phyloP scores from a whole-genome alignment of 2,113 vertebrate genomes.

The Taxidea taxus region DNA sequence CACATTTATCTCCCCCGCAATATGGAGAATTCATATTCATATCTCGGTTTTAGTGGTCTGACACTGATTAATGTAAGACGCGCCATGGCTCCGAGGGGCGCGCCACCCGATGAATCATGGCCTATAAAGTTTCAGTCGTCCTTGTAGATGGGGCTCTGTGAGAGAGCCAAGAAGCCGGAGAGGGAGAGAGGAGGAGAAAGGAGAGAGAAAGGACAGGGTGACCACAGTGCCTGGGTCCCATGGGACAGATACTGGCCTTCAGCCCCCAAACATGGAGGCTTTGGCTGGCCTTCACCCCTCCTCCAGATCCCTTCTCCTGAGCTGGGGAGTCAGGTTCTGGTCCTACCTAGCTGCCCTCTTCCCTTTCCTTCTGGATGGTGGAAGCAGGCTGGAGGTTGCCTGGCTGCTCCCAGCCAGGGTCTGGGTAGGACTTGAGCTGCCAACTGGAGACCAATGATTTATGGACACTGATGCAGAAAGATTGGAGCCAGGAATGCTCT shows the following conservation, averaged over 20 bases:
- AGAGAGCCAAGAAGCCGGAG: background rate
- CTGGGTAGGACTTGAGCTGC: background rate
- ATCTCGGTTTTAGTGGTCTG: conserved; percentile 83
- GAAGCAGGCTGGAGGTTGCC: rapidly evolving
- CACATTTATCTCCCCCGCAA: conserved; percentile 83
- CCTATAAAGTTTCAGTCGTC: conserved; percentile 84
- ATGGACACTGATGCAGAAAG: background rate
- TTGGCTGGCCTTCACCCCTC: background rate
- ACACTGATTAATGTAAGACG: conserved; percentile 86
- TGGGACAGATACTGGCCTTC: background rate
- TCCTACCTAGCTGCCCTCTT: background rate
- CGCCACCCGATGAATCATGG: conserved; percentile 82
- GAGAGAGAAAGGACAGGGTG: background rate
- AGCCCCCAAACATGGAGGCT: rapidly evolving
- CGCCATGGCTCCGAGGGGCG: conserved; percentile 74
- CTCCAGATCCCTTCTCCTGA: background rate
- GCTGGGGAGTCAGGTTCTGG: too few species aligned
- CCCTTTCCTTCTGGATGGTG: background rate
- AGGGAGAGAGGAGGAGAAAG: background rate
- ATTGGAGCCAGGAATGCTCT: background rate
- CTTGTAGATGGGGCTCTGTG: conserved; percentile 80
- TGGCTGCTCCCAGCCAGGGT: rapidly evolving
- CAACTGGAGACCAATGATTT: rapidly evolving
- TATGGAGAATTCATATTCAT: conserved; percentile 84
- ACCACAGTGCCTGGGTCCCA: background rate